Evolutionary conservation across 2,113 vertebrate species (phyloP), one percentile per base, ranked within the genome.

Genomic region (Onychostruthus taczanowskii): DNA sequence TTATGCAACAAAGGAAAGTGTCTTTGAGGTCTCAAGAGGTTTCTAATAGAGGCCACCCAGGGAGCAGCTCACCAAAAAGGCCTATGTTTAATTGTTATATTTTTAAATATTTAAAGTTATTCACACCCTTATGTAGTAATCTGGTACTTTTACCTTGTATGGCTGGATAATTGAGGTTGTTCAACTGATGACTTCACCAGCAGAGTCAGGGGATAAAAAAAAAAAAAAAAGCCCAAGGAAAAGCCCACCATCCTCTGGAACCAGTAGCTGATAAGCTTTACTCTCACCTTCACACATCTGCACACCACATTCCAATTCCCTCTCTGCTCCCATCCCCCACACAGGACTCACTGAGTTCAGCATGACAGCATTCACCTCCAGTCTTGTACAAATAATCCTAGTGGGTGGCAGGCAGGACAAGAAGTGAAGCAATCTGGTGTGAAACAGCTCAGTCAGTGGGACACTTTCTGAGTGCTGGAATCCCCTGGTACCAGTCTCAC

Each of bases 281-380:
- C 61, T 94, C 92, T 96, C 94, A 96, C 94, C 95, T 93, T 96
- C 76, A 52, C 69, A 94, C 94, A 96, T 94, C 94, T 96, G 95
- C 62, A 82, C 69, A 56, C 90, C 96, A 97, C 46, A 96, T 96
- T 95, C 69, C 33, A 44, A 35, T 53, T 93, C 72, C 22, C 44
- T 33, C 47, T 55, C 56, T 92, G 41, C 66, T 82, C 61, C 47
- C 13, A 2, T 89, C 52, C 68, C 47, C n/a, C 78, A 9, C 44
- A 30, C n/a, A 56, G 43, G 33, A 64, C 56, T 62, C 85, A 21
- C 30, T 64, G 74, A 56, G 3, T 77, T 90, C 83, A 86, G 49
- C 26, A 47, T 2, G 4, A 91, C 56, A 86, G 20, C n/a, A 83
- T 59, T 56, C 76, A 84, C 31, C 44, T 59, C 64, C 3, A 0